These are phyloP conservation scores for Andrena hattorfiana DNA, from an alignment of 2,888 invertebrate genomes.

Conservation along the genomic window DNA sequence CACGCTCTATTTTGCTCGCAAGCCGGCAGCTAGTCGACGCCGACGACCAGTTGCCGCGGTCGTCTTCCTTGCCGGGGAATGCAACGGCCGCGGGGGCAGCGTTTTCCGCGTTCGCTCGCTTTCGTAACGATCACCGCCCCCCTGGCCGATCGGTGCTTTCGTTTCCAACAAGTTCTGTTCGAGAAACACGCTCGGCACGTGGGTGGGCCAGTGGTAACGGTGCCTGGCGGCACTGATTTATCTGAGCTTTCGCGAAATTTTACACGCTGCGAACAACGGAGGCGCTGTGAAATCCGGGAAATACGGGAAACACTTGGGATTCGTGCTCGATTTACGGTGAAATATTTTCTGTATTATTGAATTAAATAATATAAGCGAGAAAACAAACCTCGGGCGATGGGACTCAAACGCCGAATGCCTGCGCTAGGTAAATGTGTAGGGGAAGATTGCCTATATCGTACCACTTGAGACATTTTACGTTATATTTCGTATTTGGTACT, in stretches of 20 bases:
- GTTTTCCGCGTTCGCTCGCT: slow-evolving; percentile 41
- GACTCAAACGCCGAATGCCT: too few species aligned
- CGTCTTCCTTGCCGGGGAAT: slow-evolving; percentile 17
- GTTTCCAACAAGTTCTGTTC: neutral
- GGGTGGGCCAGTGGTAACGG: slow-evolving; percentile 11
- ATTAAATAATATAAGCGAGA: too few species aligned
- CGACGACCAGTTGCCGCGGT: slow-evolving; percentile 29
- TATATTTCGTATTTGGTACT: too few species aligned
- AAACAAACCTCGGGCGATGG: too few species aligned
- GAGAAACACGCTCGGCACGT: neutral
- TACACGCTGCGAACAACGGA: too few species aligned
- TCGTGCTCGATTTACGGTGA: too few species aligned
- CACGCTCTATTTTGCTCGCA: slow-evolving; percentile 54
- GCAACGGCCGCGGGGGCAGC: neutral
- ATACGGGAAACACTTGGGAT: too few species aligned
- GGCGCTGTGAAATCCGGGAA: too few species aligned
- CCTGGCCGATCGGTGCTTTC: neutral
- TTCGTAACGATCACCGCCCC: slow-evolving; percentile 30
- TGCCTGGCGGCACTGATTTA: neutral
- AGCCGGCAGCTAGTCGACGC: neutral
- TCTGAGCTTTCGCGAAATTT: slow-evolving; percentile 10
- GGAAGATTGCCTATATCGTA: too few species aligned
- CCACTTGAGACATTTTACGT: too few species aligned
- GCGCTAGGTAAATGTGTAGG: too few species aligned
- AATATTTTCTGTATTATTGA: too few species aligned